These are phyloP conservation scores for Romanogobio albipinnatus DNA, from an alignment of 2,113 vertebrate genomes.

Conservation along the genomic window DNA sequence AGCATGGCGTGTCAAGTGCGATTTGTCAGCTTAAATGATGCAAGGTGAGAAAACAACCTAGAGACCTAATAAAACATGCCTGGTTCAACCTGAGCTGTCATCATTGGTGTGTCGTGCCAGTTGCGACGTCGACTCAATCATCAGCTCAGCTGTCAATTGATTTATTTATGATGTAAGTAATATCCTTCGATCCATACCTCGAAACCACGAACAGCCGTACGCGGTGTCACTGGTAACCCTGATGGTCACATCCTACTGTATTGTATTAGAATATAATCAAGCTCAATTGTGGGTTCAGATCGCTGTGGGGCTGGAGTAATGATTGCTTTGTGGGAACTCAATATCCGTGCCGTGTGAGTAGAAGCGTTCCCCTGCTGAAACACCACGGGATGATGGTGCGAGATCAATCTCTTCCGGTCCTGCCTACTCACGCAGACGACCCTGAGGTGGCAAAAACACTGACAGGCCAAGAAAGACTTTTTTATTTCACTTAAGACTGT, in stretches of 20 bases:
- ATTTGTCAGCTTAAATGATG: slow-evolving; percentile 53
- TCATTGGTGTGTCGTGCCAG: slow-evolving; percentile 12
- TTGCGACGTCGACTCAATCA: slow-evolving; percentile 22
- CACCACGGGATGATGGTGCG: slow-evolving; percentile 8
- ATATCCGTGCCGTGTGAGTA: slow-evolving; percentile 31
- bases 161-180: slow-evolving; percentile 53
- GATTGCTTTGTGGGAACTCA: slow-evolving; percentile 33
- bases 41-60: slow-evolving; percentile 50
- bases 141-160: slow-evolving; percentile 37
- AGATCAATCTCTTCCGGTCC: background rate
- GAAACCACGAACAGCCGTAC: slow-evolving; percentile 3
- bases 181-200: slow-evolving; percentile 17
- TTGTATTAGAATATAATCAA: slow-evolving; percentile 51
- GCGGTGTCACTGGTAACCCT: slow-evolving; percentile 10
- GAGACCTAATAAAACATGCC: slow-evolving; percentile 43
- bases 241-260: slow-evolving; percentile 23
- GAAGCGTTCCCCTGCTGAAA: background rate
- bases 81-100: slow-evolving; percentile 27
- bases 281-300: slow-evolving; percentile 44
- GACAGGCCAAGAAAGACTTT: background rate
- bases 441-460: background rate
- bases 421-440: background rate
- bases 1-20: slow-evolving; percentile 42
- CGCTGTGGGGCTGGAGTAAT: slow-evolving; percentile 41
- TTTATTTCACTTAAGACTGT: background rate